Percentiles rank a stretch among this genome's conserved stretches.
These are phyloP conservation scores for Melanchra persicariae DNA, from an alignment of 2,888 invertebrate species.

Conservation along the genomic window DNA sequence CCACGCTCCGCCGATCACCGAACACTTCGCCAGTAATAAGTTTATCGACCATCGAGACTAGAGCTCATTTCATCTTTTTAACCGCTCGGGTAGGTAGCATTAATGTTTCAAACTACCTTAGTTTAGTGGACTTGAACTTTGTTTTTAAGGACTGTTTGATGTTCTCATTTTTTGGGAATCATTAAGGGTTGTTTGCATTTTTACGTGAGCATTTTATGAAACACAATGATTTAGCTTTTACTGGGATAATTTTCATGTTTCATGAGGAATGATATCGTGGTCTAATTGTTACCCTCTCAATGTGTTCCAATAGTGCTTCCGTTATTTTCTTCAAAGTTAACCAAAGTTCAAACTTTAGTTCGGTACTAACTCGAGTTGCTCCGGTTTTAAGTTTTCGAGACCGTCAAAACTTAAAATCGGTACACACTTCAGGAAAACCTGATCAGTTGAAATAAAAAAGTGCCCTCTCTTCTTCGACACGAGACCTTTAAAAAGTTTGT, in stretches of 20 bases:
- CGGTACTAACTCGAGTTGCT: constrained; percentile 14
- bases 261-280: neutral
- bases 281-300: neutral
- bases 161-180: constrained; percentile 17
- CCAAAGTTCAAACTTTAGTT: constrained; percentile 20
- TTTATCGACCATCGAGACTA: constrained; percentile 79
- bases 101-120: constrained; percentile 62
- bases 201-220: neutral
- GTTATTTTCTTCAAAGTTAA: constrained; percentile 2
- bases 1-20: constrained; percentile 77
- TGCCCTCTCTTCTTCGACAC: constrained; percentile 4
- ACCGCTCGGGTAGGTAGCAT: constrained; percentile 64
- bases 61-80: constrained; percentile 71
- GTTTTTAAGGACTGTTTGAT: constrained; percentile 31
- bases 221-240: neutral
- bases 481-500: constrained; percentile 44
- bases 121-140: constrained; percentile 55
- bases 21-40: constrained; percentile 82
- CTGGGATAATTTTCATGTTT: neutral
- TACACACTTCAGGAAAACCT: constrained; percentile 36
- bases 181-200: neutral
- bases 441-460: constrained; percentile 39
- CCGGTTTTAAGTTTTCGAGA: constrained; percentile 35
- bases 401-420: constrained; percentile 42
- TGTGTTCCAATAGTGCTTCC: neutral